Evolutionary conservation across 2,888 invertebrate species (phyloP), one percentile per base, ranked within the genome.

Genomic region (Andrena bicolor): DNA sequence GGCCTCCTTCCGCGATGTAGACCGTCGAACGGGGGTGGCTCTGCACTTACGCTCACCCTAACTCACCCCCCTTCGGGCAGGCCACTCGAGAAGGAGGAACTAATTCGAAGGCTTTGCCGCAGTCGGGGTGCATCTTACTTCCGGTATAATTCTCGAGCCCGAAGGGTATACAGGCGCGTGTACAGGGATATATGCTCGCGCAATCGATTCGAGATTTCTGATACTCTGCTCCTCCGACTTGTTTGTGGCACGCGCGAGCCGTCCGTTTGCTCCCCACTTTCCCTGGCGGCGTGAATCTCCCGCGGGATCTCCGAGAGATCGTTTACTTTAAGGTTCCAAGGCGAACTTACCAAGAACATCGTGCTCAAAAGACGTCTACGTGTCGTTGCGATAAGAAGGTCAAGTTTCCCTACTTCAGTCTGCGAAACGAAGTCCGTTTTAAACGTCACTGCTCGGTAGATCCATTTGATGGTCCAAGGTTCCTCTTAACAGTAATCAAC

Each of bases 1-100:
- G 87, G 86, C 89, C 91, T 91, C 89, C 90, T 91, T 92, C 90
- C 91, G 89, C 90, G 89, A 89, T 91, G 90, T 88, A 87, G 83
- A 88, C 81, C 88, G 84, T 78, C 79, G 80, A 71, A 84, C 77
- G 81, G 88, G 89, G 89, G 82, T 86, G 90, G 85, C 86, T 89
- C 89, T 86, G 85, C 84, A 90, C 90, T 90, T 90, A 88, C 70
- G 80, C 84, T 79, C 85, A 53, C 87, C 85, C 85, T 85, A 89
- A 85, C 88, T 89, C 83, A 86, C 69, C 80, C 82, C 80, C 49
- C 41, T 41, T 66, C 58, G 35, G 30, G 26, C 65, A 76, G 58
- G 68, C 82, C 84, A 80, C 83, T 87, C 85, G 74, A 83, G 85
- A 86, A 86, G 87, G 88, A 88, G 90, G 87, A 90, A 89, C 91